Evolutionary conservation across 2,888 invertebrate genomes (phyloP), one percentile per base, ranked within the genome.

Genomic region (Clepsis dumicolana): DNA sequence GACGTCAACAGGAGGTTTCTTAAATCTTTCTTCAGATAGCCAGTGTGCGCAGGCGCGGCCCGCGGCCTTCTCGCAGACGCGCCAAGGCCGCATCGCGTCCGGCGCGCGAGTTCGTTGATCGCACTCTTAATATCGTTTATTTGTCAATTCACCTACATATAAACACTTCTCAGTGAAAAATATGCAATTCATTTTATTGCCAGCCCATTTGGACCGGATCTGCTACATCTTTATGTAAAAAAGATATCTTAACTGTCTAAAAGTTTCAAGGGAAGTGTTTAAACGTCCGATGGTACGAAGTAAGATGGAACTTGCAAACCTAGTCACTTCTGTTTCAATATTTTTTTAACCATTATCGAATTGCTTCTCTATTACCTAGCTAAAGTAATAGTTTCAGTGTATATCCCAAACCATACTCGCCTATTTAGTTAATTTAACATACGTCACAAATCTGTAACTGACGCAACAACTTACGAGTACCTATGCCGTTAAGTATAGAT

Each of bases 61-160:
- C 48, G 21, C 71, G 65, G 59, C 60, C 70, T 71, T 62, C 56
- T 21, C 29, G 73, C 59, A 41, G 76, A 74, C 71, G 69, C 70
- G 71, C 78, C 87, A 91, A 91, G 91, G 91, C 78, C 87, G 84
- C 73, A 71, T 71, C 75, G 80, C 78, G 82, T 81, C 80, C 78
- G 79, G 67, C 50, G 56, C n/a, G 73, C 75, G 76, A 77, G 85
- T 85, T 86, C 85, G 84, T 79, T 85, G 84, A 83, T 71, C 79
- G 77, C 78, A 80, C 80, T 75, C 72, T 74, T 71, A 76, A 76
- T 71, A 71, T 72, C 63, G 65, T 73, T 74, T 77, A 76, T 73
- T 71, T 72, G 75, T 75, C 72, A 65, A 29, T 72, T 71, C 71
- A 74, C 71, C 70, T 75, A 73, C 53, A 35, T 38, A 32, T 50